These are phyloP conservation scores for Girardia tigrina DNA, from an alignment of 2,888 invertebrate genomes.

Conservation along the genomic window DNA sequence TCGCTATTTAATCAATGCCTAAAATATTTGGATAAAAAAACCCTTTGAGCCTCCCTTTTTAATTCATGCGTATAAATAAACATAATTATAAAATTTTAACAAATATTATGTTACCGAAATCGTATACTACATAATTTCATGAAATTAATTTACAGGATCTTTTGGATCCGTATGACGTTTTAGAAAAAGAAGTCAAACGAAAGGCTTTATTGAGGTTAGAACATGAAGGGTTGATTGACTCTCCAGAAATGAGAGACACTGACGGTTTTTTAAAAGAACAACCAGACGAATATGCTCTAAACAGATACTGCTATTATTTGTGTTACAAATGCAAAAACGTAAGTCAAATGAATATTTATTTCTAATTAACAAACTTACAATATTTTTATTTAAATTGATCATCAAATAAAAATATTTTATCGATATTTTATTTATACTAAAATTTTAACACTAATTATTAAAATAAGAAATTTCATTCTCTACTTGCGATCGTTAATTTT, in stretches of 20 bases:
- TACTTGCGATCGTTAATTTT: too few relatives aligned
- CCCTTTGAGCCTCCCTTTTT: too few relatives aligned
- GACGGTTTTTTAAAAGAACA: constrained; percentile 64
- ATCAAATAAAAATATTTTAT: not conserved
- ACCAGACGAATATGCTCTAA: constrained; percentile 78
- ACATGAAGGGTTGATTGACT: constrained; percentile 75
- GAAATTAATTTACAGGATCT: constrained; percentile 57
- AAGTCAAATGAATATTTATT: constrained; percentile 35
- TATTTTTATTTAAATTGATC: constrained; percentile 29
- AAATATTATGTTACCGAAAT: too few relatives aligned
- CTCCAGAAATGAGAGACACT: constrained; percentile 58
- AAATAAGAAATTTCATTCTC: too few relatives aligned
- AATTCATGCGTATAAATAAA: too few relatives aligned
- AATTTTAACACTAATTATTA: too few relatives aligned
- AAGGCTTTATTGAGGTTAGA: constrained; percentile 88
- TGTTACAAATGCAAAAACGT: constrained; percentile 72
- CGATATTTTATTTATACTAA: too few relatives aligned
- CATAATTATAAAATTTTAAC: too few relatives aligned
- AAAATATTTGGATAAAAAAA: too few relatives aligned
- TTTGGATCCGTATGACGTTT: constrained; percentile 64
- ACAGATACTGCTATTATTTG: constrained; percentile 90
- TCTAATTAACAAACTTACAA: constrained; percentile 38
- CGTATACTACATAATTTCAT: too few relatives aligned
- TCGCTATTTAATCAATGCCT: too few relatives aligned
- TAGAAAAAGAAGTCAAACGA: constrained; percentile 74